Evolutionary conservation across 2,888 invertebrate species (phyloP).

Genomic region (Caenorhabditis auriculariae): DNA sequence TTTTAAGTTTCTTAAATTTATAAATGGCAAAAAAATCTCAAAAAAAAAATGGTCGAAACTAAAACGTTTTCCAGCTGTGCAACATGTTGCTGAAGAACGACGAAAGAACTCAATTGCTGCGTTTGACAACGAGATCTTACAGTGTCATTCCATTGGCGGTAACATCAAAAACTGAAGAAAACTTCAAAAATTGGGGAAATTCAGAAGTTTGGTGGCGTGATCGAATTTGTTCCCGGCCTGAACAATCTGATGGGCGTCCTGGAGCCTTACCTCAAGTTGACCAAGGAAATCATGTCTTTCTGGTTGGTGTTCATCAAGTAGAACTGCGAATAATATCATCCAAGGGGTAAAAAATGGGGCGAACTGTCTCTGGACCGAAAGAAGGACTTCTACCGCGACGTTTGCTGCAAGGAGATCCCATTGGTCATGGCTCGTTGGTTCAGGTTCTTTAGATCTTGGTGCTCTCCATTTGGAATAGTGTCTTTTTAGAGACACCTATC

Average conservation of each 20-base stretch:
- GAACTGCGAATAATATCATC: too few relatives aligned
- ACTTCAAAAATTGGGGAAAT: background rate
- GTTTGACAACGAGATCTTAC: constrained; percentile 83
- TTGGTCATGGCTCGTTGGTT: constrained; percentile 89
- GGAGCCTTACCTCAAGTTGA: background rate
- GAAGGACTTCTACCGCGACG: constrained; percentile 16
- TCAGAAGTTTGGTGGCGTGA: constrained; percentile 22
- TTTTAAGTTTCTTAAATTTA: background rate
- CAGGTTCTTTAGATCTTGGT: constrained; percentile 13
- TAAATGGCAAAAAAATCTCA: too few relatives aligned
- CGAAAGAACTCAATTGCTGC: constrained; percentile 17
- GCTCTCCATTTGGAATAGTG: background rate
- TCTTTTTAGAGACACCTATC: constrained; percentile 37
- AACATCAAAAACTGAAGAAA: background rate
- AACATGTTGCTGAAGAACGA: constrained; percentile 26
- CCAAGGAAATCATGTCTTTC: background rate
- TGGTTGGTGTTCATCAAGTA: background rate
- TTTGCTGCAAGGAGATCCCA: constrained; percentile 69
- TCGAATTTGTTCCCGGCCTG: constrained; percentile 23
- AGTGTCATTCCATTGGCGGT: constrained; percentile 80
- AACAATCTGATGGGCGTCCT: background rate
- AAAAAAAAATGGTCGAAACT: too few relatives aligned
- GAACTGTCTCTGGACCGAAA: constrained; percentile 22
- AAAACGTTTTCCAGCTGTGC: constrained; percentile 28
- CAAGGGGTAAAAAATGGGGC: too few relatives aligned